Evolutionary conservation across 2,113 vertebrate genomes (phyloP).

Genomic region (Strix uralensis): DNA sequence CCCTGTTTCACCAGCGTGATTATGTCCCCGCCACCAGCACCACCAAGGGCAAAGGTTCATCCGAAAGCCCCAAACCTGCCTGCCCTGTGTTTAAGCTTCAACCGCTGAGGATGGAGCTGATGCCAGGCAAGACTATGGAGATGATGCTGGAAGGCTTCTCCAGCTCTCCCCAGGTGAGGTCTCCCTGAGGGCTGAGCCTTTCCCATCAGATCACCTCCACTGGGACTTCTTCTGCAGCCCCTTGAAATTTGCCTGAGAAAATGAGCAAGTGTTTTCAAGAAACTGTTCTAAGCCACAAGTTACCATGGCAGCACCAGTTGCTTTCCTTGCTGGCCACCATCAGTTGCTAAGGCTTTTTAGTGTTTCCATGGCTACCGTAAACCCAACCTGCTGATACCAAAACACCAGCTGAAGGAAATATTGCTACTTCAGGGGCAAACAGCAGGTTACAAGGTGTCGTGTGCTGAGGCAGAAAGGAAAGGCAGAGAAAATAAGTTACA

Average conservation of each 20-base stretch:
- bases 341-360: conserved; percentile 20
- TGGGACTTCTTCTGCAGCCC: not conserved
- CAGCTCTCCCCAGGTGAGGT: conserved; percentile 74
- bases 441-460: not conserved
- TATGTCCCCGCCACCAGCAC: not conserved
- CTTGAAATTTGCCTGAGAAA: conserved; percentile 3
- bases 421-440: not conserved
- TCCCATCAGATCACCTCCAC: not conserved
- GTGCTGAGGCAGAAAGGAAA: not conserved
- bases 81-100: conserved; percentile 74
- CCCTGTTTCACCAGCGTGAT: not conserved
- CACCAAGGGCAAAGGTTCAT: not conserved
- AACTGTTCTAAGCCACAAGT: not conserved
- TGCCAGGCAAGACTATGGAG: conserved; percentile 74
- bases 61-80: not conserved
- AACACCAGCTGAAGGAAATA: not conserved
- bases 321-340: not conserved
- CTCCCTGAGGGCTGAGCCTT: not conserved
- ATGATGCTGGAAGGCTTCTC: conserved; percentile 80
- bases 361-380: conserved; percentile 34
- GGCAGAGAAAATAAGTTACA: not conserved
- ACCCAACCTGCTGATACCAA: not conserved
- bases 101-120: conserved; percentile 74
- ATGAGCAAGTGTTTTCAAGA: conserved; percentile 2
- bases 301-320: conserved; percentile 43